Evolutionary conservation across 1,140 invertebrate genomes (phyloP), one percentile per base, ranked within the genome.

Genomic region (Cephus cinctus): DNA sequence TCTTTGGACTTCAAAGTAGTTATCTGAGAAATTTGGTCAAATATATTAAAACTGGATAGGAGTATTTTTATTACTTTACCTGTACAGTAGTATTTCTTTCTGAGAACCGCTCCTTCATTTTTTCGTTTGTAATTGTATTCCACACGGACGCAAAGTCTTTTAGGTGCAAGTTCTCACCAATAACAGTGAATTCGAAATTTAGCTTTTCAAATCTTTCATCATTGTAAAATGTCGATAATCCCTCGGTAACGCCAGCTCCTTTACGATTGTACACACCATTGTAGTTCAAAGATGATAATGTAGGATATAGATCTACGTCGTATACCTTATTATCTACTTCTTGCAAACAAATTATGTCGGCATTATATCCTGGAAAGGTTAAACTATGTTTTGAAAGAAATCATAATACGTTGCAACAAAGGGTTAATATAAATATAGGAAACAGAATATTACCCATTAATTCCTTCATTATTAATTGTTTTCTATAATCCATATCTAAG

Each of bases 301-400:
- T 70, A 8, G 84, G 83, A 23, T 72, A 54, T n/a, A 95, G 76
- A 65, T 90, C 86, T 54, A 81, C 66, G 12, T 86, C 67, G 67
- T 87, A 96, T 18, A 94, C 75, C 75, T 88, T 91, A 8, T 58
- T 65, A 70, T 96, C 94, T 0, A 96, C 90, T 81, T 98, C 94
- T 85, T 98, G 94, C 9, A 98, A 74, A 63, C 93, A 96, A 25
- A 95, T 80, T 34, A 97, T 77, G 74, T 98, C 94, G 21, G 84
- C 83, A 78, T 96, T 90, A 59, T 94, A 97, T 12, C 91, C 91
- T 84, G 54, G 43, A 73, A 63, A 54, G 39, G 73, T 1, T 41
- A 43, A 56, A 59, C 48, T 32, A 22, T 40, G 20, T 32, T 15
- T 3, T 35, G 36, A 22, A 31, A 30, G 8, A 39, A 25, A 44